Evolutionary conservation across 2,888 invertebrate genomes (phyloP), one percentile per base, ranked within the genome.

Genomic region (Aporophyla lueneburgensis): DNA sequence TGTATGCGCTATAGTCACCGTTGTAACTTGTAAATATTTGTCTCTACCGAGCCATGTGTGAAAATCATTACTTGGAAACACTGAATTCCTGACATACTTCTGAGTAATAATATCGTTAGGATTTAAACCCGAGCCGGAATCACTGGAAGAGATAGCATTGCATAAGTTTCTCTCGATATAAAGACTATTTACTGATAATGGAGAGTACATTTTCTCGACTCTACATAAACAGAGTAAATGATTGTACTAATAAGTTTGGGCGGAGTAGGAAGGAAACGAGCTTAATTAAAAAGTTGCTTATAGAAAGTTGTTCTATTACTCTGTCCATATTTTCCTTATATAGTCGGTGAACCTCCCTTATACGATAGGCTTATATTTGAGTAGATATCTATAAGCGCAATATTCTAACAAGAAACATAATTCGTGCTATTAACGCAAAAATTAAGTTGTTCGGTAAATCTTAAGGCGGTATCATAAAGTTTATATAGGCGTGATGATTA

Each of bases 31-130:
- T 88, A 89, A 91, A 90, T 91, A 90, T 91, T 91, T 89, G 86
- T 86, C 87, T 89, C 88, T 85, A 78, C 76, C 69, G 76, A 79
- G 83, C 79, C 82, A 83, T 84, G 86, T 87, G 86, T 84, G 83
- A 88, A 87, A 89, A 88, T 86, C 80, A 89, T 91, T 91, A 90
- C 89, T 87, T 86, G 81, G 91, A 91, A 92, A 86, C 80, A 81
- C 86, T 78, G 81, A 89, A 90, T 91, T 90, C 86, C 86, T 83
- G 80, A 86, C 87, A 88, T 88, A 85, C 77, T 81, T 87, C 82
- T 79, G 77, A 74, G 78, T 82, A 89, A 84, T 86, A 78, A 74
- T 87, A 87, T 84, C 81, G 77, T 81, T 86, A 87, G 78, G 87
- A 87, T 86, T 91, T 84, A 83, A 86, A 80, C 87, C 82, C 76